A percentile compares a stretch with the other conserved stretches of the same genome.
phyloP scores from a whole-genome alignment of 1,140 invertebrate genomes.

The Meloidogyne hapla region DNA sequence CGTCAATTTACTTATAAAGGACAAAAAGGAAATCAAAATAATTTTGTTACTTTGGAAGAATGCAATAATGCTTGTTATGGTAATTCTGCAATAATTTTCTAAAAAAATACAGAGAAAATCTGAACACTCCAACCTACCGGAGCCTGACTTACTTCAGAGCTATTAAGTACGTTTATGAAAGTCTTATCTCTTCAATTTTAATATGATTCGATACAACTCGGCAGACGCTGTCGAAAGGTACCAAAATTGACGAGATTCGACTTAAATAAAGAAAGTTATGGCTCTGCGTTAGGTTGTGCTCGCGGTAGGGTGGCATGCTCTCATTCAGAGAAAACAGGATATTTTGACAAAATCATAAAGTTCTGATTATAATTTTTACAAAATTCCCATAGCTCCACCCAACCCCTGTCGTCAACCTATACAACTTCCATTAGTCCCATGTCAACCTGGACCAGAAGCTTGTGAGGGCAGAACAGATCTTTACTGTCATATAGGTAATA shows the following conservation, averaged over 20 bases:
- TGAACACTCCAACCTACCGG: too few species aligned
- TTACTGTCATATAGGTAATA: slow-evolving; percentile 58
- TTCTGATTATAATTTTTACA: slow-evolving; percentile 1
- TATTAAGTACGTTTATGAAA: too few species aligned
- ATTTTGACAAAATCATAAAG: not conserved
- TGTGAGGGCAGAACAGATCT: slow-evolving; percentile 48
- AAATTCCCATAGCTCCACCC: slow-evolving; percentile 36
- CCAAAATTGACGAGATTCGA: too few species aligned
- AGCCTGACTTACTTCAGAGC: too few species aligned
- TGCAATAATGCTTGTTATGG: slow-evolving; percentile 55
- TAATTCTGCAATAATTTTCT: slow-evolving; percentile 19
- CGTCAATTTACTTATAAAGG: slow-evolving; percentile 56
- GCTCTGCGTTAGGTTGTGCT: too few species aligned
- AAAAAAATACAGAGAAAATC: not conserved
- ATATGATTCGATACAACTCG: too few species aligned
- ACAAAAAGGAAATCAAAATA: slow-evolving; percentile 63
- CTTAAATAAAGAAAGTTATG: too few species aligned
- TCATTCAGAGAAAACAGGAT: too few species aligned
- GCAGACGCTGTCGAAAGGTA: too few species aligned
- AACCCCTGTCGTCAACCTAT: slow-evolving; percentile 58
- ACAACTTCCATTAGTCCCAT: slow-evolving; percentile 48
- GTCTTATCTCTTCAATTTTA: too few species aligned
- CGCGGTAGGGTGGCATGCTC: too few species aligned
- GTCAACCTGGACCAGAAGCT: slow-evolving; percentile 40
- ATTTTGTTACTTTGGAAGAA: slow-evolving; percentile 57